Evolutionary conservation across 2,113 vertebrate species (phyloP).

Genomic region (Mormyrus iriodes): DNA sequence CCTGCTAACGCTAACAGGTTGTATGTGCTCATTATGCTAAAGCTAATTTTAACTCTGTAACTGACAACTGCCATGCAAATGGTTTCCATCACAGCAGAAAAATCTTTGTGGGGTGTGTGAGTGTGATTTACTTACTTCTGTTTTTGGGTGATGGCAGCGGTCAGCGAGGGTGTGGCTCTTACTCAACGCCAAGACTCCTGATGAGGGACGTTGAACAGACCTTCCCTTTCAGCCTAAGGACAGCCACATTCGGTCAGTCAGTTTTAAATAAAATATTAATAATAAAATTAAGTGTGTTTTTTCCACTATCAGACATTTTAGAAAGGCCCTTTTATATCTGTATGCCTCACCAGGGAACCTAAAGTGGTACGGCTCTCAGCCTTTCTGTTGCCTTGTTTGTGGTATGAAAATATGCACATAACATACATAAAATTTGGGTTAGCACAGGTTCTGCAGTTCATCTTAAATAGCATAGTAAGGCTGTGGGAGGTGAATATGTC

Average conservation of each 20-base stretch:
- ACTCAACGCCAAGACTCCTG: not conserved
- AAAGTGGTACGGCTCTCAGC: not conserved
- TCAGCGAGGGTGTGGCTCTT: not conserved
- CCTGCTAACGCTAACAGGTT: not conserved
- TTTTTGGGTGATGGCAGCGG: not conserved
- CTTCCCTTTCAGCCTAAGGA: no score
- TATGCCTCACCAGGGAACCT: not conserved
- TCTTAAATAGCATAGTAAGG: not conserved
- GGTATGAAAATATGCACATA: not conserved
- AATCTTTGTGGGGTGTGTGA: not conserved
- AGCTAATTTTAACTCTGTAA: not conserved
- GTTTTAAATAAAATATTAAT: slow-evolving; percentile 1
- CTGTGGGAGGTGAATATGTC: not conserved
- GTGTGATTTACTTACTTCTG: not conserved
- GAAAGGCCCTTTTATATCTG: not conserved
- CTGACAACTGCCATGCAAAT: not conserved
- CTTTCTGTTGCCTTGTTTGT: not conserved
- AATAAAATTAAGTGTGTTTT: not conserved
- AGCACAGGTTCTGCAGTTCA: not conserved
- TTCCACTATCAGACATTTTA: not conserved
- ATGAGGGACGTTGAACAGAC: not conserved
- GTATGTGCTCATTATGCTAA: not conserved
- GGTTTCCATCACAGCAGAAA: not conserved
- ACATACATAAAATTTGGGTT: not conserved
- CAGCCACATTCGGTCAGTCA: not conserved